phyloP scores from a whole-genome alignment of 35 echinoderm and acorn worm genomes.

The Holothuria glaberrima region DNA sequence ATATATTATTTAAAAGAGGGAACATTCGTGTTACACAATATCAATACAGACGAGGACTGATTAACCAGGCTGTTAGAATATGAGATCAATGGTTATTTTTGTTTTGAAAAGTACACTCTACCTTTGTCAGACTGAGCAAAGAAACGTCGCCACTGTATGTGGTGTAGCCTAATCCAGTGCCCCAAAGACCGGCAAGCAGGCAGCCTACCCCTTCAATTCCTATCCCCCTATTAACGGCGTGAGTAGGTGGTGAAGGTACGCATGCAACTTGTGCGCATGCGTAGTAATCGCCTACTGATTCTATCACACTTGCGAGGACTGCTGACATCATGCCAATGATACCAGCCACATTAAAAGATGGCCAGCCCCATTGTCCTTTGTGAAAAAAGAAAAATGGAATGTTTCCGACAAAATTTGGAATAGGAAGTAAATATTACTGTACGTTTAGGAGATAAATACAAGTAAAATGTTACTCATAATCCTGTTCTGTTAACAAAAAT shows the following conservation, averaged over 20 bases:
- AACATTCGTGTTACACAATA: too few relatives aligned
- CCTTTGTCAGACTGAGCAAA: slow-evolving; percentile 72
- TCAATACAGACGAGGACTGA: too few relatives aligned
- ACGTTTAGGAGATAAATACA: too few relatives aligned
- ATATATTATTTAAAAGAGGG: too few relatives aligned
- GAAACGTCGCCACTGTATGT: slow-evolving; percentile 70
- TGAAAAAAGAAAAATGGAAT: not conserved
- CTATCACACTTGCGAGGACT: slow-evolving; percentile 61
- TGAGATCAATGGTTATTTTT: too few relatives aligned
- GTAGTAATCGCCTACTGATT: slow-evolving; percentile 68
- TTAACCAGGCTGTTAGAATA: too few relatives aligned
- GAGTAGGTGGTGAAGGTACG: slow-evolving; percentile 53
- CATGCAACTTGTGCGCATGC: slow-evolving; percentile 61
- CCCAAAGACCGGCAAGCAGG: slow-evolving; percentile 55
- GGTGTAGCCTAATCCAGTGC: slow-evolving; percentile 58
- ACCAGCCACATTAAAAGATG: slow-evolving; percentile 46
- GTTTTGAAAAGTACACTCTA: too few relatives aligned
- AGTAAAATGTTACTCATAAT: too few relatives aligned
- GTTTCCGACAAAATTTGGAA: too few relatives aligned
- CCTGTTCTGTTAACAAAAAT: too few relatives aligned
- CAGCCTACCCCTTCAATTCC: slow-evolving; percentile 64
- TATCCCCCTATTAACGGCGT: slow-evolving; percentile 65
- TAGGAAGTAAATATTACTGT: too few relatives aligned
- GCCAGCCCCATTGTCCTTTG: slow-evolving; percentile 41
- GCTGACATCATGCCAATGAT: slow-evolving; percentile 70